phyloP scores from a whole-genome alignment of 1,140 invertebrate genomes.

The Papilio glaucus region DNA sequence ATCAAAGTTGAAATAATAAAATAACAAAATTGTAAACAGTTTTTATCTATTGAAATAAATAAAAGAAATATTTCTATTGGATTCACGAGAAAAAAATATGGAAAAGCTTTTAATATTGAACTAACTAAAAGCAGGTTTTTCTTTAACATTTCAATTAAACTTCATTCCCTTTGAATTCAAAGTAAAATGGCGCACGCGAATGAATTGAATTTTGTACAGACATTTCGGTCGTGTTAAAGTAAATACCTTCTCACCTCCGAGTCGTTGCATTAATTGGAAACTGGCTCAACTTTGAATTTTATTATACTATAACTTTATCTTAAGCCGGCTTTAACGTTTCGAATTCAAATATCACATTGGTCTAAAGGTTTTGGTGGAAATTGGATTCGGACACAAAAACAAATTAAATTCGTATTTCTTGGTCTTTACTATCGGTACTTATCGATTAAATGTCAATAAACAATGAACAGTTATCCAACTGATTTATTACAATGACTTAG shows the following conservation, averaged over 20 bases:
- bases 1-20: too few relatives aligned
- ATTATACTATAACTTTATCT: conserved; percentile 5
- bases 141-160: conserved; percentile 19
- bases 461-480: too few relatives aligned
- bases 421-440: too few relatives aligned
- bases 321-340: not conserved
- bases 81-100: not conserved
- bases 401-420: not conserved
- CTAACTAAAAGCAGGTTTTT: conserved; percentile 21
- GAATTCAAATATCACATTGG: not conserved
- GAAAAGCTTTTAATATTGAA: conserved; percentile 7
- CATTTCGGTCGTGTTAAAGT: conserved; percentile 17
- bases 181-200: conserved; percentile 20
- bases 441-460: too few relatives aligned
- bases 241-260: conserved; percentile 10
- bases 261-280: conserved; percentile 16
- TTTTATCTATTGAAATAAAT: not conserved
- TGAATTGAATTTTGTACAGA: conserved; percentile 16
- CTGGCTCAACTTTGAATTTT: conserved; percentile 18
- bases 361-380: not conserved
- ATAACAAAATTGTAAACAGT: too few relatives aligned
- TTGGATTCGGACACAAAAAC: not conserved
- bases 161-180: conserved; percentile 24
- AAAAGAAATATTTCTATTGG: not conserved
- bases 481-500: too few relatives aligned